Conservation (phyloP, 1,140 invertebrate species). For the Neodiprion pinetum region DNA sequence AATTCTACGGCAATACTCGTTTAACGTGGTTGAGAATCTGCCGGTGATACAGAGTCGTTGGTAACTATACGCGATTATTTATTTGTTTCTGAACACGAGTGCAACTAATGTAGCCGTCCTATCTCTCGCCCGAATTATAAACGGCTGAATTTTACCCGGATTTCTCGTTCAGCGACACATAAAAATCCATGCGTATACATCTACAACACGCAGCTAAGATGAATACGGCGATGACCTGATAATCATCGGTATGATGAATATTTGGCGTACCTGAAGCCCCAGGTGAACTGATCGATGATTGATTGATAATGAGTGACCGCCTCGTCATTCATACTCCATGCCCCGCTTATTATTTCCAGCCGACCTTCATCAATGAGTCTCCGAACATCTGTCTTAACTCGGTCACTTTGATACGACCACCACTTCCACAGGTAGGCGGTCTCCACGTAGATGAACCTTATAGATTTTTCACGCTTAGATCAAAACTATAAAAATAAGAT, state of each 20-base stretch:
- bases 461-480: neutral
- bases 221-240: no score
- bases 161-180: no score
- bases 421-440: conserved; percentile 93
- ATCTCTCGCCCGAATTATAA: no score
- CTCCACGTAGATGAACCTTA: conserved; percentile 79
- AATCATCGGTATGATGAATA: neutral
- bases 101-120: no score
- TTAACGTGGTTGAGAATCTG: no score
- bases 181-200: no score
- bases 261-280: conserved; percentile 70
- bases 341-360: conserved; percentile 87
- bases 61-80: no score
- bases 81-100: no score
- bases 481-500: conserved; percentile 8
- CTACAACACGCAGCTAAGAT: no score
- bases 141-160: no score
- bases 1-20: no score
- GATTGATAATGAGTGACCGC: conserved; percentile 91
- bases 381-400: conserved; percentile 64
- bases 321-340: conserved; percentile 96
- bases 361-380: conserved; percentile 75
- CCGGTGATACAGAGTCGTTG: no score
- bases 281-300: conserved; percentile 91
- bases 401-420: conserved; percentile 80